phyloP scores from a whole-genome alignment of 2,888 invertebrate species.

The Lamellibrachia satsuma region DNA sequence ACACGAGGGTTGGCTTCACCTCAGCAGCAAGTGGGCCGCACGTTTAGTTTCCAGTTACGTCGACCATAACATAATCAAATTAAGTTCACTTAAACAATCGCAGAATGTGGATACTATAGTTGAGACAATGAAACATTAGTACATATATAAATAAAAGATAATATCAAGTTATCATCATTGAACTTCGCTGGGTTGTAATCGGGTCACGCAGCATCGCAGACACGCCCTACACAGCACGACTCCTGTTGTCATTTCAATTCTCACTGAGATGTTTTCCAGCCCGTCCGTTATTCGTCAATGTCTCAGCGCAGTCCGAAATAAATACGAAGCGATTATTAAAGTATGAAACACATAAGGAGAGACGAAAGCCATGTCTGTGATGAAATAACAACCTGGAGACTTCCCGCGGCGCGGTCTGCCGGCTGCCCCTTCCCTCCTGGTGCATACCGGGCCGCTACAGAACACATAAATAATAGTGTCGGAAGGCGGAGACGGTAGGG shows the following conservation, averaged over 20 bases:
- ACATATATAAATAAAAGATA: too few species aligned
- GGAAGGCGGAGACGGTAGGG: slow-evolving; percentile 8
- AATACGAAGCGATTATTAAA: neutral
- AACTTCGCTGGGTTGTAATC: neutral
- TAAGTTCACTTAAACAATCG: too few species aligned
- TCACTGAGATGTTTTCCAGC: neutral
- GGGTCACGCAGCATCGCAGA: neutral
- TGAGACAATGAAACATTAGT: too few species aligned
- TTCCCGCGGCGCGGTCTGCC: neutral
- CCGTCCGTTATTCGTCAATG: neutral
- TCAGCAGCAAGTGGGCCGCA: too few species aligned
- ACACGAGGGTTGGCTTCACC: too few species aligned
- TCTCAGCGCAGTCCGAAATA: neutral
- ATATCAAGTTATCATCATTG: too few species aligned
- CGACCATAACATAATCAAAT: too few species aligned
- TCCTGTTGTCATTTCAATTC: neutral
- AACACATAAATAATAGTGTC: neutral
- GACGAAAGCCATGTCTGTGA: neutral
- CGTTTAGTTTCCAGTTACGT: too few species aligned
- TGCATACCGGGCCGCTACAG: neutral
- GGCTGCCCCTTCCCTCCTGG: neutral
- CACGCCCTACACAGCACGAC: neutral
- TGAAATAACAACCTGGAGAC: neutral
- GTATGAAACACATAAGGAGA: neutral
- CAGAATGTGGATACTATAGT: too few species aligned